Base-by-base conservation (phyloP, 2,888 invertebrate genomes). In the Carcina quercana region DNA sequence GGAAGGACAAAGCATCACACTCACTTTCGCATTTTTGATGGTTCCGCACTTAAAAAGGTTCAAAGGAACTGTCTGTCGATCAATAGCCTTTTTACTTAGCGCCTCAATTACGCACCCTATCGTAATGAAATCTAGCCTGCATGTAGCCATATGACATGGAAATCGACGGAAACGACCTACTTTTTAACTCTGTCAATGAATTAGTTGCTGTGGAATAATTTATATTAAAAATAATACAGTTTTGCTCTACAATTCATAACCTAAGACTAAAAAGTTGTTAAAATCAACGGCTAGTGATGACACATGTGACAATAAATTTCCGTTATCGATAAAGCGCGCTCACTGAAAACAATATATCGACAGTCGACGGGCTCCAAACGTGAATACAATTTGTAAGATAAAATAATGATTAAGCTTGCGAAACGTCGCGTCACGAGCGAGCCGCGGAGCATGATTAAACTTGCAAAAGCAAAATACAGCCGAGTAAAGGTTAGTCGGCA, bases 331-430 rank as follows among this genome's bases (percentile, higher is more conserved):
- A 35, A 24, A 21, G 10, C 48, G 53, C 50, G 20, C 20, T 24
- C 6, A 24, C 12, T 24, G 24, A 24, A n/a, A 47, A 43, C 49
- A 48, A 57, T 46, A 40, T 57, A 66, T 63, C 63, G 66, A 68
- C 63, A 59, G 60, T 56, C 58, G 50, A 22, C 35, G 24, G 56
- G 45, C 54, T 50, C 60, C n/a, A n/a, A 59, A 63, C 72, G 63
- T 70, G 73, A 73, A 75, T 69, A 80, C 80, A 79, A 80, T 80
- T 82, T 80, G 80, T 78, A 70, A 73, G 80, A 80, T 79, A 80
- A 80, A 79, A 78, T 80, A 80, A 79, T 78, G 76, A 76, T 76
- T 71, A 69, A 62, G 68, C 58, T 82, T 82, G 75, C 75, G 74
- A 80, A 83, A 83, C 64, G 61, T 76, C 78, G 73, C 79, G 73